Evolutionary conservation across 2,888 invertebrate genomes (phyloP), one percentile per base, ranked within the genome.

Genomic region (Stenoptilia bipunctidactyla): DNA sequence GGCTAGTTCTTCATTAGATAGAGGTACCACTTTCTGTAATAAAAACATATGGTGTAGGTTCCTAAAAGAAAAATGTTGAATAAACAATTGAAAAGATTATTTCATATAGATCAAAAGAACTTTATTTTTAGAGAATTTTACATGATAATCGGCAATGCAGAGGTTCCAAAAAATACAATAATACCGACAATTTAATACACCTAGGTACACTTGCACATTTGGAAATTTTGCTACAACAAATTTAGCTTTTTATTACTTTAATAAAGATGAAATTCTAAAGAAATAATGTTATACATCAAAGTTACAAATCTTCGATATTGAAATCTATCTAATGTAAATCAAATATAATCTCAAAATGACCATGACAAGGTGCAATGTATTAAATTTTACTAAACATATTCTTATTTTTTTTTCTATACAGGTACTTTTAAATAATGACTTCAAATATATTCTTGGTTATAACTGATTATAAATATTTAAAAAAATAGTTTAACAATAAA

Each of bases 111-210:
- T 83, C 83, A 84, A 85, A 85, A 84, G 82, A 84, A 84, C 80
- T 85, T 85, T 84, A 83, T 80, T 83, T 30, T 80, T 76, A 77
- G 73, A 82, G 76, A 80, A 75, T 76, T 70, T 82, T 82, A 80
- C 80, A 80, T 76, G 70, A 76, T 74, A 76, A 79, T 80, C 82
- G 80, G 82, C 82, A 82, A 82, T 83, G 82, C 80, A 82, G 73
- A 83, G 74, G 70, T 71, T 69, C 64, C 67, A 80, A 70, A 76
- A 80, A 73, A 73, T 77, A 79, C 66, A 75, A 79, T 73, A 75
- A 72, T 76, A 76, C 66, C 71, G 72, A 75, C 65, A 71, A 72
- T 65, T 70, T 58, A 71, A 65, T 76, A 77, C 70, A 73, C 56
- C 75, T 77, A n/a, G n/a, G n/a, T n/a, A 80, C 66, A 72, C 61